Conservation (phyloP, 2,113 vertebrate genomes). For the cattle (Bos taurus) region DNA sequence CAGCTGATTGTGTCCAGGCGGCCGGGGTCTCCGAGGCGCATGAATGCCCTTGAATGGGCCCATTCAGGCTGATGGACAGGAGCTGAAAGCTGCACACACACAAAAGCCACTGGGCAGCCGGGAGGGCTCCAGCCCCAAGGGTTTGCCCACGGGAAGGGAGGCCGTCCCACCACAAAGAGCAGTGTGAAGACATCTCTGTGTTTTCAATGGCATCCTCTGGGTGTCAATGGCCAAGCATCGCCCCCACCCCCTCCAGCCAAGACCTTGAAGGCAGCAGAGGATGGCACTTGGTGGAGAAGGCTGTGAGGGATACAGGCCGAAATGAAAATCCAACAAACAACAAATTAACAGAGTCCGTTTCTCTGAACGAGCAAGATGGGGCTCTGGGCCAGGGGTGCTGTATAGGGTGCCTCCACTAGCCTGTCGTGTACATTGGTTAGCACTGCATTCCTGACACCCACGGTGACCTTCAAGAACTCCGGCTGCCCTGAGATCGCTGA, state of each 20-base stretch:
- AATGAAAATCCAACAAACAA: background rate
- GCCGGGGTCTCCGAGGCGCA: slow-evolving; percentile 64
- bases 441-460: slow-evolving; percentile 40
- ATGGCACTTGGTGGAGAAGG: background rate
- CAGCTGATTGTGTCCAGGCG: slow-evolving; percentile 68
- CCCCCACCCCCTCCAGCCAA: background rate
- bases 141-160: slow-evolving; percentile 61
- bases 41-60: slow-evolving; percentile 79
- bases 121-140: slow-evolving; percentile 36
- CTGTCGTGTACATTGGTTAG: background rate
- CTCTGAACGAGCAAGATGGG: background rate
- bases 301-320: background rate
- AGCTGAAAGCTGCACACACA: slow-evolving; percentile 74
- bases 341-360: background rate
- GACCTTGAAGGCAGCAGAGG: background rate
- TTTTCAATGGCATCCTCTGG: slow-evolving; percentile 14
- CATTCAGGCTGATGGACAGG: slow-evolving; percentile 79
- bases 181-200: slow-evolving; percentile 22
- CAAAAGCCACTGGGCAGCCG: slow-evolving; percentile 77
- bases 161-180: slow-evolving; percentile 56
- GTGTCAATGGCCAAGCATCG: background rate
- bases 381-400: background rate
- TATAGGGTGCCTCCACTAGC: background rate
- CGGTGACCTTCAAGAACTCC: slow-evolving; percentile 11
- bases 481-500: slow-evolving; percentile 52